Base-by-base conservation (phyloP, 2,888 invertebrate species). In the Philonicus albiceps region DNA sequence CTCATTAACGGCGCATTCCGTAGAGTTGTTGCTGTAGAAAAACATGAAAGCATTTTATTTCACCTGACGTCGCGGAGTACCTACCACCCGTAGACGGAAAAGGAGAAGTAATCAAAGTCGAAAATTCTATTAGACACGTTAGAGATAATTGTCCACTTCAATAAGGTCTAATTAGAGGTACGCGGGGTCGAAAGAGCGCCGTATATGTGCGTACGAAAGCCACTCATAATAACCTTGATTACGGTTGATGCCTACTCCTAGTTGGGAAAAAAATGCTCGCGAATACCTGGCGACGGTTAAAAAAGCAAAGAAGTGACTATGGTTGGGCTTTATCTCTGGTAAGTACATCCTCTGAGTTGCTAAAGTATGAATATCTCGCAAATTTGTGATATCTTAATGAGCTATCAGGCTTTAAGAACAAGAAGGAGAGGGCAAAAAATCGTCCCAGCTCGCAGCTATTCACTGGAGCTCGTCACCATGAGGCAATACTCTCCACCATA, bases 211-310 rank as follows among this genome's bases (percentile, higher is more conserved):
- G 74, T 74, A 74, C 74, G 8, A 34, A 34, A 74, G 31, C 74
- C 34, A 8, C 74, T 74, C 74, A 74, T 74, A 73, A 30, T 31
- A 74, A 74, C 74, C 74, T 74, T 74, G 74, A 74, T 74, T 74
- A 34, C 74, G 74, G 74, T 31, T 34, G 74, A 74, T 74, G 74
- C 34, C 74, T 74, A n/a, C 34, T 74, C 64, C 64, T 74, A 74
- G 34, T 74, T 27, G 74, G 73, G 74, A 31, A 74, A 74, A 74
- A 74, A 34, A 34, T 13, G 31, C 30, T 7, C 74, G 27, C 27
- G 31, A 31, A n/a, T 74, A 74, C 31, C 74, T 31, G 74, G 4
- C n/a, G 31, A 19, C 31, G 74, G 31, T 74, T 37, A 31, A 34
- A 74, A 74, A 34, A 31, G n/a, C 34, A n/a, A 34, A 74, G 34